Conservation (phyloP, 2,797 vertebrate genomes). For the Helarctos malayanus region DNA sequence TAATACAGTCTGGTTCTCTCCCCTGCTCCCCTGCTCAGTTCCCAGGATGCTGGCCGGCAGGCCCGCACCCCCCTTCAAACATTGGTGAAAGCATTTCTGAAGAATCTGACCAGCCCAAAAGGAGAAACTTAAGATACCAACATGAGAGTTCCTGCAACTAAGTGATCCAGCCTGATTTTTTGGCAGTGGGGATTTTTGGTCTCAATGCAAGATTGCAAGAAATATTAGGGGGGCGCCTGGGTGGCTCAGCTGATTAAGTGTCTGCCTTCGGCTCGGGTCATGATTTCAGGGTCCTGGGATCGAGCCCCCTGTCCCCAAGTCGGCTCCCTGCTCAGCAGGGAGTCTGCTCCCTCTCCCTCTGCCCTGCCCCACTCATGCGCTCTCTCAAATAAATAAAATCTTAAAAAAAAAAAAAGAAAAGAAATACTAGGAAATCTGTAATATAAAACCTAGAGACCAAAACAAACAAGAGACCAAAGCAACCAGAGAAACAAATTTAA, state of each 20-base stretch:
- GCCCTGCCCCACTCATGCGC: no score
- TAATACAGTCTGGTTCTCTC: neutral
- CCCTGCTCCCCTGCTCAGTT: neutral
- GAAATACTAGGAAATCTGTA: neutral
- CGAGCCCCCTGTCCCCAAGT: no score
- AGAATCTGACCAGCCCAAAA: neutral
- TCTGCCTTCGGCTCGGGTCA: no score
- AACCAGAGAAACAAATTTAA: neutral
- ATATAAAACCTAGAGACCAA: slow-evolving; percentile 31
- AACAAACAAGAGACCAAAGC: slow-evolving; percentile 12
- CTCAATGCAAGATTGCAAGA: neutral
- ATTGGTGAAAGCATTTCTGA: neutral
- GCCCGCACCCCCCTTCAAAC: neutral
- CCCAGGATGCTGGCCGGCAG: neutral
- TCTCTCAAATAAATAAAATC: no score
- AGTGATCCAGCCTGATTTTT: neutral
- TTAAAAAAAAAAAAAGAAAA: neutral
- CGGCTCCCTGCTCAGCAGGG: no score
- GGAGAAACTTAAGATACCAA: neutral
- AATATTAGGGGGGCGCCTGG: neutral
- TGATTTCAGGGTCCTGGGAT: no score
- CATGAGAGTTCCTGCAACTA: neutral
- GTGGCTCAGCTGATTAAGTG: no score
- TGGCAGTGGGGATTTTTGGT: neutral
- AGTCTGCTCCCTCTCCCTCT: no score